Evolutionary conservation across 2,888 invertebrate genomes (phyloP).

Genomic region (Patella pellucida): DNA sequence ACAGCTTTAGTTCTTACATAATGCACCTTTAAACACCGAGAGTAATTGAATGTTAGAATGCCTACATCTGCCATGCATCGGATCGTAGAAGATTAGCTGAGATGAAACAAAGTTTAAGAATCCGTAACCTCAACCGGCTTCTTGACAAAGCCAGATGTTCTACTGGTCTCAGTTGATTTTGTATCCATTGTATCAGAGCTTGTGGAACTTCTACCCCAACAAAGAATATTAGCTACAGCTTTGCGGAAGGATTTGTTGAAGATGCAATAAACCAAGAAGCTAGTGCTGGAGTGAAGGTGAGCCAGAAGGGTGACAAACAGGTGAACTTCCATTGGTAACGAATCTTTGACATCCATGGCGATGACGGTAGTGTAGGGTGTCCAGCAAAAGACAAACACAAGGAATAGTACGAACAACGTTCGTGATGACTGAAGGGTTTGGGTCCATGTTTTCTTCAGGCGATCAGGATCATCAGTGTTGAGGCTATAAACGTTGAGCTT

Average conservation of each 20-base stretch:
- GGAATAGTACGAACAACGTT: constrained; percentile 56
- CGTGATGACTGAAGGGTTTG: constrained; percentile 53
- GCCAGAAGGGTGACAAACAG: constrained; percentile 60
- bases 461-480: constrained; percentile 41
- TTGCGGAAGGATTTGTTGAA: constrained; percentile 51
- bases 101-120: too few species aligned
- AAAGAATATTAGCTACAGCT: constrained; percentile 31
- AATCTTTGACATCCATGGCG: constrained; percentile 47
- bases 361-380: constrained; percentile 61
- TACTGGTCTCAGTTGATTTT: too few species aligned
- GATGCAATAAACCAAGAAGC: constrained; percentile 53
- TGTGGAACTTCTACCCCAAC: constrained; percentile 21
- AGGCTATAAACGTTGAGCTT: constrained; percentile 51
- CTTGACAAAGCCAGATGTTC: too few species aligned
- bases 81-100: too few species aligned
- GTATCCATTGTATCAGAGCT: neutral
- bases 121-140: too few species aligned
- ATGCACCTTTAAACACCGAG: too few species aligned
- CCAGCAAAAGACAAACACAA: constrained; percentile 61
- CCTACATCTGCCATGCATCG: too few species aligned
- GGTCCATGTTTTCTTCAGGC: constrained; percentile 45
- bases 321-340: constrained; percentile 49
- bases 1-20: too few species aligned
- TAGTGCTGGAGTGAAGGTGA: constrained; percentile 59
- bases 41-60: too few species aligned